These are phyloP conservation scores for Eupithecia vulgata DNA, from an alignment of 2,888 invertebrate genomes.

Conservation along the genomic window DNA sequence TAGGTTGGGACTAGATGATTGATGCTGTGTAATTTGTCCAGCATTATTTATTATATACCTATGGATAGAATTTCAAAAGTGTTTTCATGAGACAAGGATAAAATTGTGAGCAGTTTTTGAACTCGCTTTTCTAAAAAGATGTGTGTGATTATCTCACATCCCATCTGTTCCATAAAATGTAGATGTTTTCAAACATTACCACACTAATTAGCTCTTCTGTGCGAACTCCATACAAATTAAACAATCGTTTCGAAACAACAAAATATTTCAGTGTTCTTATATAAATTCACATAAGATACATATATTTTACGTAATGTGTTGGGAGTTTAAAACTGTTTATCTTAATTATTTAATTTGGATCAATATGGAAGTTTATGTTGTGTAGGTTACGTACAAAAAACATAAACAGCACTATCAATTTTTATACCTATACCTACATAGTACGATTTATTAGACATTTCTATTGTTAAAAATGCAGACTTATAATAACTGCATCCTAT, in stretches of 20 bases:
- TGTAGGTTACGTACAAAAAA: background rate
- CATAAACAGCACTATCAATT: background rate
- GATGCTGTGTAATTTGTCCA: background rate
- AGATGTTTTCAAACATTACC: conserved; percentile 44
- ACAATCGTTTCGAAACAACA: conserved; percentile 49
- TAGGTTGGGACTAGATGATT: background rate
- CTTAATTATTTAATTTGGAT: conserved; percentile 1
- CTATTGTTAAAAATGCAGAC: background rate
- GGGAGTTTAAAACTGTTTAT: background rate
- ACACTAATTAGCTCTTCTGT: conserved; percentile 46
- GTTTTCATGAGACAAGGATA: background rate
- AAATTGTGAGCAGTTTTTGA: background rate
- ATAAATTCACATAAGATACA: conserved; percentile 42
- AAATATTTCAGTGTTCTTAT: conserved; percentile 40
- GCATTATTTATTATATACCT: too few species aligned
- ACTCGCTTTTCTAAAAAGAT: background rate
- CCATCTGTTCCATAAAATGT: conserved; percentile 28
- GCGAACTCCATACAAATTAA: conserved; percentile 51
- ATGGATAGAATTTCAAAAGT: too few species aligned
- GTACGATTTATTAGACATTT: background rate
- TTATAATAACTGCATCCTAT: background rate
- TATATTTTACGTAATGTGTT: background rate
- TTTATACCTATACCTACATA: background rate
- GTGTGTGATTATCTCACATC: conserved; percentile 11
- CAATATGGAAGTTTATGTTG: background rate